Evolutionary conservation across 1,140 invertebrate genomes (phyloP).

Genomic region (Yoshiicerus persimilis): DNA sequence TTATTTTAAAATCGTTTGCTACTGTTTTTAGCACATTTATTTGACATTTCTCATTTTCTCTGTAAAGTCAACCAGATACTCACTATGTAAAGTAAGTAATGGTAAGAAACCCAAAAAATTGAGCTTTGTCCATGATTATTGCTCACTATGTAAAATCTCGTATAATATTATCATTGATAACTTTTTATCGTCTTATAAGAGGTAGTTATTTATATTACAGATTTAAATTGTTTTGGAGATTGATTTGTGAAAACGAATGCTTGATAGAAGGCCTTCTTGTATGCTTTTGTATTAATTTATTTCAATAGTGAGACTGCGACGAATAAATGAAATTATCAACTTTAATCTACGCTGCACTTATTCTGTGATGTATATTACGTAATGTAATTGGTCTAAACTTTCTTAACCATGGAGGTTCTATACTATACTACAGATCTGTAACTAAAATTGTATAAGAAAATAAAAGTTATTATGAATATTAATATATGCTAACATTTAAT

Average conservation of each 20-base stretch:
- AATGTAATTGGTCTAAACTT: not conserved
- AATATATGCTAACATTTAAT: no score
- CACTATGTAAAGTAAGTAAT: not conserved
- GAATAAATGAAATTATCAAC: not conserved
- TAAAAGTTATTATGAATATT: not conserved
- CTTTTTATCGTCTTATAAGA: not conserved
- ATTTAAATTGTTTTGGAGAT: not conserved
- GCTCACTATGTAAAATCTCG: not conserved
- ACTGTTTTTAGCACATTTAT: not conserved
- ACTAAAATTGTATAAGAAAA: not conserved
- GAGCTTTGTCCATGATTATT: not conserved
- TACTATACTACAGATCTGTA: no score
- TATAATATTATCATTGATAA: not conserved
- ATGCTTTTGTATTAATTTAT: constrained; percentile 16
- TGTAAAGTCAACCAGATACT: not conserved
- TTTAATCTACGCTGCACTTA: not conserved
- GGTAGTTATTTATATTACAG: not conserved
- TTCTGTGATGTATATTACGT: not conserved
- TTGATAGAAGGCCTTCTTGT: not conserved
- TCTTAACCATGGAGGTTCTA: not conserved
- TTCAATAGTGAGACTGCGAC: not conserved
- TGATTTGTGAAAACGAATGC: not conserved
- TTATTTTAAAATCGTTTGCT: not conserved
- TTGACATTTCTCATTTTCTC: not conserved
- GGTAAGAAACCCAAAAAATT: not conserved